Percentiles rank a stretch among this genome's conserved stretches.
These are phyloP conservation scores for Microctenopoma stevenorrisi DNA, from an alignment of 2,797 vertebrate genomes.

Conservation along the genomic window DNA sequence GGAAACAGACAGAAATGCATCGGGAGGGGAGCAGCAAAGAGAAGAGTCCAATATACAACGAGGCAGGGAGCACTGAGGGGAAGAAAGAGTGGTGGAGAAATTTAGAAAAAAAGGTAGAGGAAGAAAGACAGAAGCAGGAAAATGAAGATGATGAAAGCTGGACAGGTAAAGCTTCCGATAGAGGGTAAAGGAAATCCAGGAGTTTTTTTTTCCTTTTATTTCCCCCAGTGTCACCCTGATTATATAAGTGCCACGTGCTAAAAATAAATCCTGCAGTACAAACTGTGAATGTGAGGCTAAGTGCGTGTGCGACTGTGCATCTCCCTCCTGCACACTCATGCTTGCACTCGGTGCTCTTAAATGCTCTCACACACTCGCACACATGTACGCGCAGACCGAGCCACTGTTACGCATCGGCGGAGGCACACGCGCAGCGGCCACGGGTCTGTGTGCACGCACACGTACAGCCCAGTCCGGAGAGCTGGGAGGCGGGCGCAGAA, in stretches of 20 bases:
- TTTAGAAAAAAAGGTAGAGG: slow-evolving; percentile 3
- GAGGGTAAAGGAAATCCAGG: slow-evolving; percentile 64
- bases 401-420: slow-evolving; percentile 49
- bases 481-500: slow-evolving; percentile 81
- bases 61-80: slow-evolving; percentile 32
- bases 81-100: slow-evolving; percentile 18
- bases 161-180: slow-evolving; percentile 45
- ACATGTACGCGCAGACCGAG: slow-evolving; percentile 17
- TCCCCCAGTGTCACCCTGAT: slow-evolving; percentile 85
- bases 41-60: slow-evolving; percentile 56
- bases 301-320: slow-evolving; percentile 32
- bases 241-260: slow-evolving; percentile 89
- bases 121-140: slow-evolving; percentile 16
- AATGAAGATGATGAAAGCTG: slow-evolving; percentile 20
- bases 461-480: slow-evolving; percentile 73
- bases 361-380: slow-evolving; percentile 8
- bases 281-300: slow-evolving; percentile 67
- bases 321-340: slow-evolving; percentile 51
- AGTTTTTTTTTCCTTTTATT: slow-evolving; percentile 74
- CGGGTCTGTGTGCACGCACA: slow-evolving; percentile 55
- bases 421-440: slow-evolving; percentile 38
- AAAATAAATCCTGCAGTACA: slow-evolving; percentile 92
- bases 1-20: slow-evolving; percentile 27
- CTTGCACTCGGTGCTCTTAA: slow-evolving; percentile 60
- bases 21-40: neutral